These are phyloP conservation scores for Sanderia malayensis DNA, from an alignment of 30 jellyfish, hydroid and myxozoan genomes.

Conservation along the genomic window DNA sequence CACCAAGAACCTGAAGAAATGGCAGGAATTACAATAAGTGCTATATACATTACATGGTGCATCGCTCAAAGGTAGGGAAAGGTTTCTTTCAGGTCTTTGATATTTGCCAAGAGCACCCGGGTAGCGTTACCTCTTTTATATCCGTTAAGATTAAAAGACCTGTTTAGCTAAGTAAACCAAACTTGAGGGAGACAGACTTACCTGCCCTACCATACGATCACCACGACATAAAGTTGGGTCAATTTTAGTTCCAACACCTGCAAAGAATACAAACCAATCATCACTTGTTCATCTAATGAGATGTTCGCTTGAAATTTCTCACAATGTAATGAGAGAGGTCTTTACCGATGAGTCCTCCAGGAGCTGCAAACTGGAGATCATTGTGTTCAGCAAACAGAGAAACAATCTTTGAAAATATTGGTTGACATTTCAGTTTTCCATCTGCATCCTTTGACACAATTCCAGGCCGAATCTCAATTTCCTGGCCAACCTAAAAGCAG, in stretches of 20 bases:
- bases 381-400: slow-evolving; percentile 98
- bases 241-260: slow-evolving; percentile 96
- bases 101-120: too few relatives aligned
- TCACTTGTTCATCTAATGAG: too few relatives aligned
- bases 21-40: slow-evolving; percentile 1
- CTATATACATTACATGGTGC: too few relatives aligned
- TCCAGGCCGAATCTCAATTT: slow-evolving; percentile 98
- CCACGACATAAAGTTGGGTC: slow-evolving; percentile 99
- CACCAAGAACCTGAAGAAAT: slow-evolving; percentile 80
- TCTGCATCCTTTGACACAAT: slow-evolving; percentile 93
- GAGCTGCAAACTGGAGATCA: slow-evolving; percentile 97
- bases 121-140: too few relatives aligned
- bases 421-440: slow-evolving; percentile 92
- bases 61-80: too few relatives aligned
- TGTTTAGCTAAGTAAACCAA: too few relatives aligned
- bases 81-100: too few relatives aligned
- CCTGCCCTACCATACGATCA: slow-evolving; percentile 99
- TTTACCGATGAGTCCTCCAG: slow-evolving; percentile 96
- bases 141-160: too few relatives aligned
- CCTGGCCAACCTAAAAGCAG: slow-evolving; percentile 94
- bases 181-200: too few relatives aligned
- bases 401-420: slow-evolving; percentile 93
- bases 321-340: too few relatives aligned
- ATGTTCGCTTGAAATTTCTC: too few relatives aligned
- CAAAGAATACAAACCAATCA: too few relatives aligned